These are phyloP conservation scores for Mionectes macconnelli DNA, from an alignment of 2,113 vertebrate species.

Conservation along the genomic window DNA sequence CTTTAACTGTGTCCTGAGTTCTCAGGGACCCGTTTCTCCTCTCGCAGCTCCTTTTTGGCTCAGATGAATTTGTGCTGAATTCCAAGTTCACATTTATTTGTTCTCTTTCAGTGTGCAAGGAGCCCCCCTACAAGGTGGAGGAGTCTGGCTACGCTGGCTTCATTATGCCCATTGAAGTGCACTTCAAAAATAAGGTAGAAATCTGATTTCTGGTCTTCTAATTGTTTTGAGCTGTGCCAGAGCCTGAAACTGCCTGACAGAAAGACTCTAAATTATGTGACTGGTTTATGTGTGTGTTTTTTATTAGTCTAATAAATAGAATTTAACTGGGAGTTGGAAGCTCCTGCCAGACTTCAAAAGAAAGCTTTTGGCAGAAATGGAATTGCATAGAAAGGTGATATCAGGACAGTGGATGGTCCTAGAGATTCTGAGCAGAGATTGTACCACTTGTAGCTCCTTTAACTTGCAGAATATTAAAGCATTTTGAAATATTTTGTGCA, in stretches of 20 bases:
- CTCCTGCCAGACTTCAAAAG: slow-evolving; percentile 60
- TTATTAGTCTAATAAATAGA: slow-evolving; percentile 67
- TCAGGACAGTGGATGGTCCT: slow-evolving; percentile 11
- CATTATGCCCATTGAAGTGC: slow-evolving; percentile 98
- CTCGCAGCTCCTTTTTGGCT: background rate
- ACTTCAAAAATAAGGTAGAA: slow-evolving; percentile 98
- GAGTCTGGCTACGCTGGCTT: slow-evolving; percentile 98
- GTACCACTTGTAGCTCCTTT: background rate
- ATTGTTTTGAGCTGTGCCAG: slow-evolving; percentile 63
- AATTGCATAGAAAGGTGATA: slow-evolving; percentile 12
- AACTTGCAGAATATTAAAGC: background rate
- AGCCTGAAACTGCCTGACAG: slow-evolving; percentile 43
- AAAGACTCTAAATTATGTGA: slow-evolving; percentile 32
- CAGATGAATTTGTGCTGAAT: background rate
- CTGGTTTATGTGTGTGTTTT: slow-evolving; percentile 56
- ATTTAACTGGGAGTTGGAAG: slow-evolving; percentile 55
- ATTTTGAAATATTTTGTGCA: background rate
- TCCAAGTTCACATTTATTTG: background rate
- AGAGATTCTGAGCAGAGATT: background rate
- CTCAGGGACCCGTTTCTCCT: background rate
- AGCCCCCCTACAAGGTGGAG: slow-evolving; percentile 98
- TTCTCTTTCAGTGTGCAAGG: slow-evolving; percentile 90
- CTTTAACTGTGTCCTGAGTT: background rate
- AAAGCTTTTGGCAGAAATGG: slow-evolving; percentile 31
- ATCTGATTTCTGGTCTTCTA: slow-evolving; percentile 37